A percentile compares a stretch with the other conserved stretches of the same genome.
phyloP scores from a whole-genome alignment of 2,113 vertebrate species.

The Platysternon megacephalum region DNA sequence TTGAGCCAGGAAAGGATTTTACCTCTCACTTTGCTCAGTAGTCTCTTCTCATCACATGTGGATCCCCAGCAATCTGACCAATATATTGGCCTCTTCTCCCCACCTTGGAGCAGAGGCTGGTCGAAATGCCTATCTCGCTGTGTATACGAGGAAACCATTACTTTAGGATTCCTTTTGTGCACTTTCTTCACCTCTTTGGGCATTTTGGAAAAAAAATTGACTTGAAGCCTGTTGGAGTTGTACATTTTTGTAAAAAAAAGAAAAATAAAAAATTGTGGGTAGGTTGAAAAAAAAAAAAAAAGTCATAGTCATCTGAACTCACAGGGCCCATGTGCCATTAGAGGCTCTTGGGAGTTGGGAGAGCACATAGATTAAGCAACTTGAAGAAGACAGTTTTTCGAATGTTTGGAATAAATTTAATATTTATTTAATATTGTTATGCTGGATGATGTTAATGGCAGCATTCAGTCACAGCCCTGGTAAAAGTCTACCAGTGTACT shows the following conservation, averaged over 20 bases:
- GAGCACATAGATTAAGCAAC: constrained; percentile 24
- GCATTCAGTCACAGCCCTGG: not conserved
- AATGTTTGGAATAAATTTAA: constrained; percentile 58
- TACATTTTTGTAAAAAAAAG: not conserved
- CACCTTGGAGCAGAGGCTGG: constrained; percentile 4
- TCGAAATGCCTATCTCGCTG: not conserved
- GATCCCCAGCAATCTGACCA: not conserved
- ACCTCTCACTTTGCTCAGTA: not conserved
- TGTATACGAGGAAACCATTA: not conserved
- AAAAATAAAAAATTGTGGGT: not conserved
- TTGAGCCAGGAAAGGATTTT: not conserved
- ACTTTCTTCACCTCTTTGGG: not conserved
- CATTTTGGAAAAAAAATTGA: not conserved
- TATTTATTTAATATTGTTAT: constrained; percentile 25
- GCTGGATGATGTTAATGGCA: not conserved
- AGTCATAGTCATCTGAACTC: not conserved
- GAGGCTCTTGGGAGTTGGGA: not conserved
- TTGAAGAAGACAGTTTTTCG: not conserved
- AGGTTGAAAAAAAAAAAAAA: not conserved
- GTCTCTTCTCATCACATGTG: constrained; percentile 1
- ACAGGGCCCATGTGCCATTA: not conserved
- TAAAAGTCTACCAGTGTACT: not conserved
- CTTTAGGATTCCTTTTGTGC: not conserved
- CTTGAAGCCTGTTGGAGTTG: not conserved
- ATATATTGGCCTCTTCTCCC: not conserved